Evolutionary conservation across 2,888 invertebrate genomes (phyloP).

Genomic region (Augiades crinisus): DNA sequence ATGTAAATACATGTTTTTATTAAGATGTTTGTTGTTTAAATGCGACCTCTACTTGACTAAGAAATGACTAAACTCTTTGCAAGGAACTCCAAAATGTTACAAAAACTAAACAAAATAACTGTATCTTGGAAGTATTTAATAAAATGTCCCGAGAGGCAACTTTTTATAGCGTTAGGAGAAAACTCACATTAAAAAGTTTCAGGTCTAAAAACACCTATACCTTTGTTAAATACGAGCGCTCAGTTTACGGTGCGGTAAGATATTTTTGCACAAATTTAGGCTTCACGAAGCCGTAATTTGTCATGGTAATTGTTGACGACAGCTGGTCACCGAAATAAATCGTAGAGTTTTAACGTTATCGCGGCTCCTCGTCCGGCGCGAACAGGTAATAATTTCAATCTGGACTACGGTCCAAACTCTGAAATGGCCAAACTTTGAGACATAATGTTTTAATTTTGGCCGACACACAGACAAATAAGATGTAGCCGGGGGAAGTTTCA

Average conservation of each 20-base stretch:
- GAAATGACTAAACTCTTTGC: background rate
- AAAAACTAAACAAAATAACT: background rate
- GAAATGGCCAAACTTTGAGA: conserved; percentile 67
- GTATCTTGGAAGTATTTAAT: background rate
- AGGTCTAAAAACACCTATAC: conserved; percentile 14
- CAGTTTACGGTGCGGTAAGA: conserved; percentile 22
- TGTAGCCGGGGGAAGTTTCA: conserved; percentile 25
- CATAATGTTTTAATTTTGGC: conserved; percentile 71
- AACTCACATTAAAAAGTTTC: conserved; percentile 21
- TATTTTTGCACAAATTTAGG: conserved; percentile 24
- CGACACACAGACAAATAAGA: conserved; percentile 64
- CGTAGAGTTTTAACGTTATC: conserved; percentile 64
- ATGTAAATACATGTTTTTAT: background rate
- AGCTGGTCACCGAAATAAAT: conserved; percentile 72
- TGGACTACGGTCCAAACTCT: conserved; percentile 60
- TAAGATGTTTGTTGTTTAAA: background rate
- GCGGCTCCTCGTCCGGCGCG: conserved; percentile 39
- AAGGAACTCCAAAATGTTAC: background rate
- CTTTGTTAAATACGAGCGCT: conserved; percentile 11
- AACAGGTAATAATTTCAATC: conserved; percentile 77
- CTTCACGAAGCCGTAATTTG: conserved; percentile 48
- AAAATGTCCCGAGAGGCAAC: background rate
- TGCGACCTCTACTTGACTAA: background rate
- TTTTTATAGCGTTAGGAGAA: conserved; percentile 7
- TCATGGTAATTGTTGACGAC: conserved; percentile 67